Evolutionary conservation across 2,888 invertebrate genomes (phyloP).

Genomic region (Dorcus hopei): DNA sequence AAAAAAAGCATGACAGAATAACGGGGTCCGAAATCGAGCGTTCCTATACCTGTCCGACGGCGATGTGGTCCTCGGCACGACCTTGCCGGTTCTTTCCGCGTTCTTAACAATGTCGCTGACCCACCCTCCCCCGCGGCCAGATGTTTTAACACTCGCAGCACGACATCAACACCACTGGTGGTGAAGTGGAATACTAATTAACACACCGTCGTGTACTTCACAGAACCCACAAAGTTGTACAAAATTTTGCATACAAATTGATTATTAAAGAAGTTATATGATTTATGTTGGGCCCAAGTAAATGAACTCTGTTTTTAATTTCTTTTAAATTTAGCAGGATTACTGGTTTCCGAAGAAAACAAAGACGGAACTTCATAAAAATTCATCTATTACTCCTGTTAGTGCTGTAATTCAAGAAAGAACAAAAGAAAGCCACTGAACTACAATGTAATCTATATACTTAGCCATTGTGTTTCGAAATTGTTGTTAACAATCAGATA

Average conservation of each 20-base stretch:
- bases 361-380: too few relatives aligned
- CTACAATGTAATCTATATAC: neutral
- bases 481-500: neutral
- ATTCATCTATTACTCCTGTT: too few relatives aligned
- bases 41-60: neutral
- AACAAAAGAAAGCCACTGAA: neutral
- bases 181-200: constrained; percentile 14
- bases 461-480: neutral
- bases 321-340: too few relatives aligned
- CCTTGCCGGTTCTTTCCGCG: constrained; percentile 33
- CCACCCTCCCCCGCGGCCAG: constrained; percentile 29
- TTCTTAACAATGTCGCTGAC: constrained; percentile 38
- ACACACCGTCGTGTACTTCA: too few relatives aligned
- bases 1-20: neutral
- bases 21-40: neutral
- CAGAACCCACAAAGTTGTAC: too few relatives aligned
- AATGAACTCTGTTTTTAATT: too few relatives aligned
- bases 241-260: too few relatives aligned
- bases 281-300: too few relatives aligned
- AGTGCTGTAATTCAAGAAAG: neutral
- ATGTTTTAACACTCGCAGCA: constrained; percentile 15
- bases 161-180: constrained; percentile 14
- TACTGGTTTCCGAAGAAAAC: too few relatives aligned
- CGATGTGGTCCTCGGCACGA: constrained; percentile 13
- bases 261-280: too few relatives aligned